Conservation (phyloP, 2,797 vertebrate species). For the Argya squamiceps region DNA sequence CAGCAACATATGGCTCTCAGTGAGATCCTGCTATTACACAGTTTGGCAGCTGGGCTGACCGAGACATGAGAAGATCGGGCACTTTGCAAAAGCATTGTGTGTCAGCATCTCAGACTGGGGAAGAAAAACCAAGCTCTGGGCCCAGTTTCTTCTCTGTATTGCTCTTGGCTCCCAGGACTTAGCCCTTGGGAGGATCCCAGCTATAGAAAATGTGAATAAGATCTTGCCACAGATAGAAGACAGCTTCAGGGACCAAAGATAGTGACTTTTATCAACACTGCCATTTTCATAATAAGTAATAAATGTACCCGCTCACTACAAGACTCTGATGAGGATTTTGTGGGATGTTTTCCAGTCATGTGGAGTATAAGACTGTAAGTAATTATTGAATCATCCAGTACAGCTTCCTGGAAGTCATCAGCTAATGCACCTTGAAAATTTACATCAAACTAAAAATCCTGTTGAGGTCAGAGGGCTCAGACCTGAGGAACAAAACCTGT, state of each 20-base stretch:
- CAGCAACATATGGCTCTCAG: not conserved
- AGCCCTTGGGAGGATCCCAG: not conserved
- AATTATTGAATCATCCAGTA: not conserved
- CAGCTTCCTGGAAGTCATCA: not conserved
- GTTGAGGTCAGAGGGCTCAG: not conserved
- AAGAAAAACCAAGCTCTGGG: not conserved
- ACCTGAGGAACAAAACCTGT: not conserved
- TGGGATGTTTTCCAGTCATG: not conserved
- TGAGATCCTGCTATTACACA: not conserved
- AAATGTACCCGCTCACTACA: not conserved
- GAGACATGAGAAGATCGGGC: accelerated
- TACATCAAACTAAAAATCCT: not conserved
- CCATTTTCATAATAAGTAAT: slow-evolving; percentile 22
- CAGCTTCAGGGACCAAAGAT: not conserved
- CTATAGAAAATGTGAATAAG: not conserved
- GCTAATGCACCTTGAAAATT: not conserved
- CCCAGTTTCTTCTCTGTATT: not conserved
- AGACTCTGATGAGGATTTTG: not conserved
- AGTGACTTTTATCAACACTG: not conserved
- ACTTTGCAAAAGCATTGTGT: not conserved
- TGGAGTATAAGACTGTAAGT: not conserved
- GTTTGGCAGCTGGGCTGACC: not conserved
- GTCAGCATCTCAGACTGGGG: not conserved
- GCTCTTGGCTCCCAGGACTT: not conserved
- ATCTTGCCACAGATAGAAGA: not conserved